A percentile compares a stretch with the other conserved stretches of the same genome.
Evolutionary conservation across 2,797 vertebrate species (phyloP).

Genomic region (Melanotaenia pygmaea): DNA sequence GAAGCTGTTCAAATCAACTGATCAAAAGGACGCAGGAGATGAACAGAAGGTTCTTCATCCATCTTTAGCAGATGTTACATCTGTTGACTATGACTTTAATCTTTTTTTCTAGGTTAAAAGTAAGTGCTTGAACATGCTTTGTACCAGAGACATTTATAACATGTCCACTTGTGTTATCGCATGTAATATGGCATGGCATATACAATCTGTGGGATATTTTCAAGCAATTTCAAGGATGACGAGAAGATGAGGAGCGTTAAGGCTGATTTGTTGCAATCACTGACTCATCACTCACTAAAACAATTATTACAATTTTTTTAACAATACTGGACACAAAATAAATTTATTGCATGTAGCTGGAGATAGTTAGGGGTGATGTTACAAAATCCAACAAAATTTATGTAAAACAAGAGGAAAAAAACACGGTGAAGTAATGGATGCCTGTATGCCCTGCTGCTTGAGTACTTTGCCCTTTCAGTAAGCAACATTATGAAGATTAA

Average conservation of each 20-base stretch:
- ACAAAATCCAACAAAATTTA: conserved; percentile 31
- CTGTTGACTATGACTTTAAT: conserved; percentile 42
- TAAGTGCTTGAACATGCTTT: conserved; percentile 27
- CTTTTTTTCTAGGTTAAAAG: conserved; percentile 43
- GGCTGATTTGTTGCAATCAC: background rate
- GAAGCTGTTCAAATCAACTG: background rate
- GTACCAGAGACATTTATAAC: background rate
- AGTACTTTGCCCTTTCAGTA: conserved; percentile 45
- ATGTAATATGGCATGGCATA: conserved; percentile 5
- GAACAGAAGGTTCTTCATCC: no score
- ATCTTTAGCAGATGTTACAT: conserved; percentile 29
- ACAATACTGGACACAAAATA: conserved; percentile 12
- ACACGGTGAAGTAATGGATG: conserved; percentile 37
- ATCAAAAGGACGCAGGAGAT: conserved; percentile 32
- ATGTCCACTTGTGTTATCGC: background rate
- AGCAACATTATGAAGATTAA: conserved; percentile 56
- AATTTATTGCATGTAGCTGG: conserved; percentile 14
- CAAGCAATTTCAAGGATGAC: conserved; percentile 14
- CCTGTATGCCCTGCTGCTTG: conserved; percentile 23
- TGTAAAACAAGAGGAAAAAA: conserved; percentile 14
- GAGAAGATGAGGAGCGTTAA: background rate
- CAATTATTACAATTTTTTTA: conserved; percentile 3
- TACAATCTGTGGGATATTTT: conserved; percentile 23
- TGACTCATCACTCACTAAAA: background rate
- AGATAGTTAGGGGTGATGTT: conserved; percentile 43